phyloP scores from a whole-genome alignment of 2,797 vertebrate genomes.

The Aulostomus chinensis region DNA sequence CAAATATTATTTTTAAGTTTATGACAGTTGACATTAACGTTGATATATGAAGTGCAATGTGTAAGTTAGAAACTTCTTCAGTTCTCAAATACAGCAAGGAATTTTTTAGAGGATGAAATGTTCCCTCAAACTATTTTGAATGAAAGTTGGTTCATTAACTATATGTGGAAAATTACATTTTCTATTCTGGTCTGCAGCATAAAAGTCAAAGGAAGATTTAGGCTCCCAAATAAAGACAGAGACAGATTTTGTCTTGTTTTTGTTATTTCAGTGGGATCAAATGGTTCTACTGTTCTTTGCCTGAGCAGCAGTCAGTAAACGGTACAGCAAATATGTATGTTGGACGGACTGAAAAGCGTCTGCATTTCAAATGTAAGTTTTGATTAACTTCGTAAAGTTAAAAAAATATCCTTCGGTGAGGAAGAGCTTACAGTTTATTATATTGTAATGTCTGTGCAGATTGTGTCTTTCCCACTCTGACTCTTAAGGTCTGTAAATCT shows the following conservation, averaged over 20 bases:
- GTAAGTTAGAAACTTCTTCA: conserved; percentile 45
- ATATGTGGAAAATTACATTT: conserved; percentile 73
- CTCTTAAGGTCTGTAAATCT: conserved; percentile 69
- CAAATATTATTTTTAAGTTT: conserved; percentile 70
- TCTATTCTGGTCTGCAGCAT: conserved; percentile 45
- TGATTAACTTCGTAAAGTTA: conserved; percentile 40
- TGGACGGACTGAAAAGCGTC: conserved; percentile 52
- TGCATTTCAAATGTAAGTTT: conserved; percentile 50
- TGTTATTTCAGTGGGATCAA: conserved; percentile 66
- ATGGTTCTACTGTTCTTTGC: conserved; percentile 40
- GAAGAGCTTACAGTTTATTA: conserved; percentile 37
- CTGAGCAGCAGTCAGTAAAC: conserved; percentile 63
- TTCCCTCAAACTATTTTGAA: conserved; percentile 70
- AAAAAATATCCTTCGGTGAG: conserved; percentile 14
- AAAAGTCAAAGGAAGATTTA: conserved; percentile 61
- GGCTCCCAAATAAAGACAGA: conserved; percentile 68
- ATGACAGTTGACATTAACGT: conserved; percentile 63
- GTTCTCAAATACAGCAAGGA: conserved; percentile 45
- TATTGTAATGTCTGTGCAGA: conserved; percentile 41
- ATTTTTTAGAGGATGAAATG: conserved; percentile 60
- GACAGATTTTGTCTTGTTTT: conserved; percentile 58
- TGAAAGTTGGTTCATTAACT: conserved; percentile 67
- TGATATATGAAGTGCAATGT: conserved; percentile 68
- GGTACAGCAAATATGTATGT: conserved; percentile 72
- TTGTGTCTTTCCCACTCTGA: conserved; percentile 38